Base-by-base conservation (phyloP, 1,140 invertebrate species). In the Gonatopus flavifemur region DNA sequence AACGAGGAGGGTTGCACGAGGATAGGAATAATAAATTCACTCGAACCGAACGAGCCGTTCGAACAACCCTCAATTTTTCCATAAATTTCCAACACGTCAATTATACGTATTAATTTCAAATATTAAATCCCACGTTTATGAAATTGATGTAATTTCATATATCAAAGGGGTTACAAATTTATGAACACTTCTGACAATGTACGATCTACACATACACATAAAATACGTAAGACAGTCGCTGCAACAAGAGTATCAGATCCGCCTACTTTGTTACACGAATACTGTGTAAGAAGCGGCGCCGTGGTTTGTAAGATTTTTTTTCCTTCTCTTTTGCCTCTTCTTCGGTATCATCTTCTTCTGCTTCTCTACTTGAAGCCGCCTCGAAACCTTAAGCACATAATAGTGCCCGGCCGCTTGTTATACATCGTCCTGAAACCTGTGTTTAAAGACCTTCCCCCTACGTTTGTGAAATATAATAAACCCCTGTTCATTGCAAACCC, bases 321-420 rank as follows among this genome's bases (percentile, higher is more conserved):
- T 28, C 25, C 6, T 28, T 12, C 6, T 28, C 12, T 28, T 28
- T 28, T 28, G 3, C 13, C n/a, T 15, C n/a, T 33, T 21, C 8
- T 38, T 15, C 21, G 16, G 13, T 39, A 13, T 25, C 21, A 13
- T 22, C n/a, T 22, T 39, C 20, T 21, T 22, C 20, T 10, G 20
- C 9, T 1, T 21, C 37, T 18, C 19, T 36, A 32, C 35, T 36
- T 36, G 15, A 10, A 36, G n/a, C 35, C 25, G 21, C 40, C 39
- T 25, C 31, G 40, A 41, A 39, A 54, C 38, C 50, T 53, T 53
- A 38, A 28, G 30, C 37, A 37, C 39, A 41, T 58, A 59, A 54
- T 59, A 46, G 33, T 48, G 19, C 30, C 15, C 32, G 47, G n/a
- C n/a, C n/a, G n/a, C n/a, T n/a, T n/a, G n/a, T n/a, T n/a, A n/a